Evolutionary conservation across 2,888 invertebrate species (phyloP).

Genomic region (Heliconius charithonia): DNA sequence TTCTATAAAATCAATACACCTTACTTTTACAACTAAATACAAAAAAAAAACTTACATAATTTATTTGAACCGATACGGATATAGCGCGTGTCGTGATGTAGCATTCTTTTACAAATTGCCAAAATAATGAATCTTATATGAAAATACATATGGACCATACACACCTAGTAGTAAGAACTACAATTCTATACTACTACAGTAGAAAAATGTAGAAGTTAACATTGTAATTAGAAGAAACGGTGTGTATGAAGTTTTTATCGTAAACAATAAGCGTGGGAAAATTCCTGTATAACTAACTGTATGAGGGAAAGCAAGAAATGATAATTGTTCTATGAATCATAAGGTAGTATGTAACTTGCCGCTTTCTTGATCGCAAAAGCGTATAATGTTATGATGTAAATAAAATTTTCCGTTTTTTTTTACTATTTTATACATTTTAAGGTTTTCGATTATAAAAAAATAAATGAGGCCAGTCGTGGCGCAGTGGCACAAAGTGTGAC

Average conservation of each 20-base stretch:
- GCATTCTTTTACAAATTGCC: slow-evolving; percentile 50
- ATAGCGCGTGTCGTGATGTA: slow-evolving; percentile 55
- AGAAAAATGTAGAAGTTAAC: slow-evolving; percentile 32
- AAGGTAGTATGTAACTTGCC: slow-evolving; percentile 33
- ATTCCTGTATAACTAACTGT: slow-evolving; percentile 64
- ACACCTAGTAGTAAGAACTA: slow-evolving; percentile 14
- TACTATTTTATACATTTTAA: too few species aligned
- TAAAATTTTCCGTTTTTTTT: not conserved
- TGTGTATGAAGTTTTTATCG: slow-evolving; percentile 57
- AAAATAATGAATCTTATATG: slow-evolving; percentile 6
- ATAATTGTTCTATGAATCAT: slow-evolving; percentile 61
- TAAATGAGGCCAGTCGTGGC: too few species aligned
- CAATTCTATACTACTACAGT: slow-evolving; percentile 26
- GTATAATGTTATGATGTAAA: not conserved
- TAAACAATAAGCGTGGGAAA: slow-evolving; percentile 76
- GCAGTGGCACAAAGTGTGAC: too few species aligned
- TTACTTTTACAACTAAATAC: not conserved
- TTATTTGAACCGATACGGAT: slow-evolving; percentile 49
- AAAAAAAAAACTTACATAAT: slow-evolving; percentile 36
- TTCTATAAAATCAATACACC: not conserved
- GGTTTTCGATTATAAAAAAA: too few species aligned
- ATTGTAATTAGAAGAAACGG: slow-evolving; percentile 48
- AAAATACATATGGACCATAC: slow-evolving; percentile 35
- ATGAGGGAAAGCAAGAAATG: slow-evolving; percentile 63
- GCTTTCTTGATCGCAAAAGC: slow-evolving; percentile 36